phyloP scores from a whole-genome alignment of 2,888 invertebrate genomes.

The Ceramica pisi region DNA sequence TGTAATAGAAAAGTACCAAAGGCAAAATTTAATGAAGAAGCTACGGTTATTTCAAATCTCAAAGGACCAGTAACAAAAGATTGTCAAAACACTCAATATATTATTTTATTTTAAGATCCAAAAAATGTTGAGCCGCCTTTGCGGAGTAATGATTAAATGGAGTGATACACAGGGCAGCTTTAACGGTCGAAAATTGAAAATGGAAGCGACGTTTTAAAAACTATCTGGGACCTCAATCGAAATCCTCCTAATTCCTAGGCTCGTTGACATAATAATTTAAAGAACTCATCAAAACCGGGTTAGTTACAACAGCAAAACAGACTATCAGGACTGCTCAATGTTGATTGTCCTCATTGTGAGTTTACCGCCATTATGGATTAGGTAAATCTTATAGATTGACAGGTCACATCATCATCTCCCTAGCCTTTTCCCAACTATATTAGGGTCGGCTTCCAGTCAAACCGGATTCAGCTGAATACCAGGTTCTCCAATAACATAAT shows the following conservation, averaged over 20 bases:
- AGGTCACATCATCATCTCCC: too few species aligned
- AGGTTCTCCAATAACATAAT: too few species aligned
- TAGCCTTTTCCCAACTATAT: too few species aligned
- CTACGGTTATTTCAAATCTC: background rate
- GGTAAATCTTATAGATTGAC: too few species aligned
- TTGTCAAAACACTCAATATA: conserved; percentile 5
- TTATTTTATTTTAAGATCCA: conserved; percentile 8
- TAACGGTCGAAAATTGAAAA: background rate
- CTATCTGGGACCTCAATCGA: background rate
- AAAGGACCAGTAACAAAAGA: conserved; percentile 11
- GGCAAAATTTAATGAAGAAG: background rate
- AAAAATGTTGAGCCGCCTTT: background rate
- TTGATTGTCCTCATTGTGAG: too few species aligned
- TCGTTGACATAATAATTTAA: too few species aligned
- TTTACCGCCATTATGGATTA: too few species aligned
- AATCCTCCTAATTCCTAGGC: background rate
- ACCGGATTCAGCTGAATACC: too few species aligned
- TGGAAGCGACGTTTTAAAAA: background rate
- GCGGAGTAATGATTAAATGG: conserved; percentile 17
- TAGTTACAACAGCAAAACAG: too few species aligned
- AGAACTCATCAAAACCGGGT: too few species aligned
- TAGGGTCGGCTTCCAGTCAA: too few species aligned
- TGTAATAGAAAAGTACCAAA: background rate
- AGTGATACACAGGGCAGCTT: background rate
- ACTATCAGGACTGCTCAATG: too few species aligned